phyloP scores from a whole-genome alignment of 2,888 invertebrate genomes.

The Diarsia dahlii region DNA sequence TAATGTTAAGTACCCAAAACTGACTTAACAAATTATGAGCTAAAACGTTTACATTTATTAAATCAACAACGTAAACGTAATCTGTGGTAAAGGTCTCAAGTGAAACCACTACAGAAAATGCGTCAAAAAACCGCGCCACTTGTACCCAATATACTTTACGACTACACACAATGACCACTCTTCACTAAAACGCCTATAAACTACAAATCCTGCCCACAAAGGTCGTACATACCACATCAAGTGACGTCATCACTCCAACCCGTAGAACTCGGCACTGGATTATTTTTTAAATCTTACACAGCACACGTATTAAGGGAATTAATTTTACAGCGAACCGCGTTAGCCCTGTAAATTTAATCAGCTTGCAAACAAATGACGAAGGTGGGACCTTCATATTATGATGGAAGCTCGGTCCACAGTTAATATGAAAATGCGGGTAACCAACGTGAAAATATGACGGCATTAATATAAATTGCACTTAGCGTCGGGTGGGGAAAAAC shows the following conservation, averaged over 20 bases:
- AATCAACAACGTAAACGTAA: neutral
- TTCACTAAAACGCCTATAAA: constrained; percentile 57
- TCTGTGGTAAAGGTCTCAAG: neutral
- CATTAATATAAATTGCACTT: constrained; percentile 89
- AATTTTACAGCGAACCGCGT: constrained; percentile 81
- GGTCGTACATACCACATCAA: constrained; percentile 31
- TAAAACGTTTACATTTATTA: neutral
- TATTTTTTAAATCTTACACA: constrained; percentile 67
- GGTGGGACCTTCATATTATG: constrained; percentile 86
- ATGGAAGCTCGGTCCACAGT: constrained; percentile 82
- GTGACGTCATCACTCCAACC: constrained; percentile 43
- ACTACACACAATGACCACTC: constrained; percentile 37
- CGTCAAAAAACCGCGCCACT: constrained; percentile 31
- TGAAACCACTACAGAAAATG: constrained; percentile 18
- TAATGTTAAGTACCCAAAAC: neutral
- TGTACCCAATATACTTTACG: constrained; percentile 48
- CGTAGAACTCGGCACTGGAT: constrained; percentile 35
- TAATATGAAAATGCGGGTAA: constrained; percentile 89
- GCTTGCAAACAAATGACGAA: constrained; percentile 87
- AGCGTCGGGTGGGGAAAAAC: constrained; percentile 81
- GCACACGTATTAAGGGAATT: constrained; percentile 76
- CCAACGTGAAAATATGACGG: constrained; percentile 87
- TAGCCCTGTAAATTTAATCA: constrained; percentile 88
- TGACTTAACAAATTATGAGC: neutral
- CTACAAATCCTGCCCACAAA: constrained; percentile 57